These are phyloP conservation scores for Girardinichthys multiradiatus DNA, from an alignment of 2,113 vertebrate species.

Conservation along the genomic window DNA sequence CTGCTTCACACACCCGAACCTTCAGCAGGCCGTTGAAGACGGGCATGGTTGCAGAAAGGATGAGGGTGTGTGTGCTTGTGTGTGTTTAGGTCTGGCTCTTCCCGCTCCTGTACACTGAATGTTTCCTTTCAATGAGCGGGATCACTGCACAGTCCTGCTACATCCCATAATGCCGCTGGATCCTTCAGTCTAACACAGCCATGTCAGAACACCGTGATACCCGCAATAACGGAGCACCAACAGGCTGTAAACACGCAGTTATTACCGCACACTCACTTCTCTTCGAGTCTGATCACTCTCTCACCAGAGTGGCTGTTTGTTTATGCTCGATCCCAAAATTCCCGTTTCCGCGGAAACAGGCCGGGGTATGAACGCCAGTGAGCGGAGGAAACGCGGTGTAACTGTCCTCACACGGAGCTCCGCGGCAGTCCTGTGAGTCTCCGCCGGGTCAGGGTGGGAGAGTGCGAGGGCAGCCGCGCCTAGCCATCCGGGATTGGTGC, in stretches of 20 bases:
- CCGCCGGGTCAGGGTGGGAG: conserved; percentile 73
- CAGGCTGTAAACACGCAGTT: conserved; percentile 20
- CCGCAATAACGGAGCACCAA: conserved; percentile 2
- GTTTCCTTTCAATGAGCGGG: conserved; percentile 69
- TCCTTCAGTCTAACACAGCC: conserved; percentile 52
- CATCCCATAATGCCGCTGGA: conserved; percentile 67
- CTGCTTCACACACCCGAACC: conserved; percentile 96
- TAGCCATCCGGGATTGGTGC: conserved; percentile 78
- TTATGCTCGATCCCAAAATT: conserved; percentile 65
- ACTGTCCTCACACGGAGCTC: conserved; percentile 29
- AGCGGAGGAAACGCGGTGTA: conserved; percentile 5
- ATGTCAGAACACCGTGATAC: conserved; percentile 39
- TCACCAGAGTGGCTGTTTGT: conserved; percentile 65
- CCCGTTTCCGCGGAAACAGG: conserved; percentile 55
- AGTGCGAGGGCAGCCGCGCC: conserved; percentile 75
- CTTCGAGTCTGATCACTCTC: conserved; percentile 45
- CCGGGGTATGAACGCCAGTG: conserved; percentile 3
- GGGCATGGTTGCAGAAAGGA: conserved; percentile 85
- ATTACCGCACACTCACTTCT: conserved; percentile 47
- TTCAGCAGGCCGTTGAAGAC: conserved; percentile 98
- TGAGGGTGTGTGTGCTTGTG: conserved; percentile 27
- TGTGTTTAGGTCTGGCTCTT: conserved; percentile 59
- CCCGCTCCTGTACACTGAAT: conserved; percentile 58
- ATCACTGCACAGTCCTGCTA: conserved; percentile 74
- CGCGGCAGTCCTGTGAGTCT: conserved; percentile 35